phyloP scores from a whole-genome alignment of 2,797 vertebrate species.

The Anguilla pacifica region DNA sequence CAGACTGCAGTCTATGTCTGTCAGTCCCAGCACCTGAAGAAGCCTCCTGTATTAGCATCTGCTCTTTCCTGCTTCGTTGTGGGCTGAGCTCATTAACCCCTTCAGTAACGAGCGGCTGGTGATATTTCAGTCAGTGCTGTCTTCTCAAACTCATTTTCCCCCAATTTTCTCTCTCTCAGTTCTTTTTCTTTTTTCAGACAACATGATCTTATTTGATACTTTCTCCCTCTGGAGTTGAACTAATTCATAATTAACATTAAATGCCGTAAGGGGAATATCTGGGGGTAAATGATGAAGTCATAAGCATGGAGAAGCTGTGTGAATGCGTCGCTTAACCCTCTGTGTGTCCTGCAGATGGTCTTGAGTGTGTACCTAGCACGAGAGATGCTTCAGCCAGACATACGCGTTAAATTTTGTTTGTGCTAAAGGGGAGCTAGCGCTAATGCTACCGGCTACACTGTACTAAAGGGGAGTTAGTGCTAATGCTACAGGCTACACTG shows the following conservation, averaged over 20 bases:
- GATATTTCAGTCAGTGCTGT: background rate
- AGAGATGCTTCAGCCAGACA: background rate
- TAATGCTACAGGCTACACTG: too few species aligned
- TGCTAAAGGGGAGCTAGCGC: too few species aligned
- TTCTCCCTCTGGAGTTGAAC: background rate
- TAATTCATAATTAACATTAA: background rate
- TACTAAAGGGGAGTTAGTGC: too few species aligned
- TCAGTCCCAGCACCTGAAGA: background rate
- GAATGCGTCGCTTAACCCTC: background rate
- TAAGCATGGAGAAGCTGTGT: slow-evolving; percentile 13
- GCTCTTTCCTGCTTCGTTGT: background rate
- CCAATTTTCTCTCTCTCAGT: background rate
- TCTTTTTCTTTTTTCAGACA: background rate
- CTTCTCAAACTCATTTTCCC: background rate
- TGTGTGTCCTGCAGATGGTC: background rate
- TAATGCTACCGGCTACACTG: too few species aligned
- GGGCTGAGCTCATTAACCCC: background rate
- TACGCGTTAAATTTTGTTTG: too few species aligned
- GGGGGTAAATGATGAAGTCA: background rate
- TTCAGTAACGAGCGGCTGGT: background rate
- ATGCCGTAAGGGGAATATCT: background rate
- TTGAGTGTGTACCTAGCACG: background rate
- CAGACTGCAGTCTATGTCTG: background rate
- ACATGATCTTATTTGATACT: background rate
- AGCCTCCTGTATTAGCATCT: slow-evolving; percentile 5